Conservation (phyloP, 2,797 vertebrate genomes). For the Melopsittacus undulatus region DNA sequence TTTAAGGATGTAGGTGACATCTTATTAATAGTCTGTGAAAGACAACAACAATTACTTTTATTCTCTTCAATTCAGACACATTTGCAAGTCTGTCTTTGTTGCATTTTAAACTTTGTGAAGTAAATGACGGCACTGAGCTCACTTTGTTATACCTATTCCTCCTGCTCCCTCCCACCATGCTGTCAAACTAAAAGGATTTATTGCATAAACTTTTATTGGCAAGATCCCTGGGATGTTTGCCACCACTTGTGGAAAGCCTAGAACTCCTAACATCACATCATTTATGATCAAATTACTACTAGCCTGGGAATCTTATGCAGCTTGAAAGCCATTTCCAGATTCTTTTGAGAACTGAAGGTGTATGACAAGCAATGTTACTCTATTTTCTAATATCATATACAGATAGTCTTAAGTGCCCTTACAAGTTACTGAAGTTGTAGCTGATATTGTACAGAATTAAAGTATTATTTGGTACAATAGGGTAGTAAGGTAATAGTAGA, state of each 20-base stretch:
- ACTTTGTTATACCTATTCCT: not conserved
- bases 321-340: not conserved
- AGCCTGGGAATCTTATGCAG: not conserved
- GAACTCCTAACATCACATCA: not conserved
- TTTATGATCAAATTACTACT: not conserved
- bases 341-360: not conserved
- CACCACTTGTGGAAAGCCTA: not conserved
- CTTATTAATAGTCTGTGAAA: constrained; percentile 82
- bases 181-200: not conserved
- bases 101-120: not conserved
- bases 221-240: not conserved
- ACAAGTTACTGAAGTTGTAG: not conserved
- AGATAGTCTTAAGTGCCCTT: not conserved
- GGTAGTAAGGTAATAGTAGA: not conserved
- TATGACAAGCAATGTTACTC: not conserved
- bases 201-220: not conserved
- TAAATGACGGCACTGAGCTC: not conserved
- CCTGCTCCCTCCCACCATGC: not conserved
- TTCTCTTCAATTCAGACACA: not conserved
- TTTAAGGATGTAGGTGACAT: constrained; percentile 97
- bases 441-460: not conserved
- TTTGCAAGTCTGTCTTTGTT: not conserved
- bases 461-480: not conserved
- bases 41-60: not conserved
- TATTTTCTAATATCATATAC: not conserved